Evolutionary conservation across 2,888 invertebrate species (phyloP), one percentile per base, ranked within the genome.

Genomic region (Branchipolynoe longqiensis): DNA sequence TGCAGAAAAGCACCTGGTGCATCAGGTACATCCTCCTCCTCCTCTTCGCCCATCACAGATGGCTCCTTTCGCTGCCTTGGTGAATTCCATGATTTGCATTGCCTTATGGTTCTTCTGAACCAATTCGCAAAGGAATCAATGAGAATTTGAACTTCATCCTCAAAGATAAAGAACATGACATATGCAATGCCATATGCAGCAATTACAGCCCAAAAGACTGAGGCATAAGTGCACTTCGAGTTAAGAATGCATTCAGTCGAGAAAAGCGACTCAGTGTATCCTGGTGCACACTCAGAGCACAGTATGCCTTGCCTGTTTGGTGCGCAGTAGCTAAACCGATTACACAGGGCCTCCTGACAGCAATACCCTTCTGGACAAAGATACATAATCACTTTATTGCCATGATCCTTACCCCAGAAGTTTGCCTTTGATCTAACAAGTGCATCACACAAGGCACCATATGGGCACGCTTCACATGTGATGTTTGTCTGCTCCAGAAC

Each of bases 281-380:
- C 83, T 2, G 22, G 28, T 31, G 14, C 1, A 33, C 83, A 83
- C 18, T 40, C 36, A 8, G 62, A 41, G 28, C 83, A 83, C 8
- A 83, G 38, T 1, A 28, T 25, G n/a, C 83, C 83, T 25, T 62
- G 38, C 18, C 83, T 38, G 69, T 83, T 64, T 22, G 59, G 38
- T 64, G 83, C 83, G 41, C 83, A 83, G 22, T 33, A 41, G 64
- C 38, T 59, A 40, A 25, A 83, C 0, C 12, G 6, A n/a, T 41
- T 33, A 48, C 83, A 83, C 8, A 69, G n/a, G 1, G 38, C 69
- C 28, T 62, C 8, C n/a, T 59, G 83, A 41, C 83, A 83, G 25
- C 83, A 83, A 31, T 83, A 83, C 8, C 48, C 83, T 38, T 69
- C 83, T 4, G 83, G 64, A 48, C 83, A 83, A 4, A 69, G 25